Percentiles rank a stretch among this genome's conserved stretches.
Conservation (phyloP, 2,888 invertebrate species). For the Sinopyrophorus schimmeli region DNA sequence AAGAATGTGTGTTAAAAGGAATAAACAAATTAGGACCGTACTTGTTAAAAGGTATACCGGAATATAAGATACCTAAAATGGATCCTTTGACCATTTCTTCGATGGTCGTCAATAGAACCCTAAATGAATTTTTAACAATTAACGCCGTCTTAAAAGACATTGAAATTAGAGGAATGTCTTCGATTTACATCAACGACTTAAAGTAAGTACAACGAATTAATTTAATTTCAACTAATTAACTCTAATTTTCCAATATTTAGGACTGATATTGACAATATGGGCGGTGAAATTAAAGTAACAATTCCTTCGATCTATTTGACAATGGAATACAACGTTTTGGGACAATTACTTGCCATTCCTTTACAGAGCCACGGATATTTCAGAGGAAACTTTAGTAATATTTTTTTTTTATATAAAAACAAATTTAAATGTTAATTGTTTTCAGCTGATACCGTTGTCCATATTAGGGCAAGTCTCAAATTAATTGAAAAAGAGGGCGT, state of each 20-base stretch:
- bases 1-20: slow-evolving; percentile 63
- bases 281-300: slow-evolving; percentile 54
- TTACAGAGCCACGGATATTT: slow-evolving; percentile 59
- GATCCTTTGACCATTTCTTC: slow-evolving; percentile 73
- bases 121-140: slow-evolving; percentile 67
- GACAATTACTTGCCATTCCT: slow-evolving; percentile 57
- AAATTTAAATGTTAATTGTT: slow-evolving; percentile 2
- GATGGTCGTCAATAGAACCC: slow-evolving; percentile 68
- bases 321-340: slow-evolving; percentile 60
- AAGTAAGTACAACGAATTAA: slow-evolving; percentile 58
- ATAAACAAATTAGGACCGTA: slow-evolving; percentile 63
- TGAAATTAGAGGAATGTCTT: slow-evolving; percentile 65
- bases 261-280: slow-evolving; percentile 55
- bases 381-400: slow-evolving; percentile 62
- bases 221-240: neutral
- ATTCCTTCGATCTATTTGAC: slow-evolving; percentile 56
- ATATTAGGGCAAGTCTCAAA: slow-evolving; percentile 63
- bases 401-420: too few species aligned
- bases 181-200: slow-evolving; percentile 66
- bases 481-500: slow-evolving; percentile 62
- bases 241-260: slow-evolving; percentile 40
- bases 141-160: slow-evolving; percentile 69
- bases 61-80: slow-evolving; percentile 68
- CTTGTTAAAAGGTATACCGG: slow-evolving; percentile 67
- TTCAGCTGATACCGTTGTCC: slow-evolving; percentile 63